These are phyloP conservation scores for Chionis minor DNA, from an alignment of 2,113 vertebrate genomes.

Conservation along the genomic window DNA sequence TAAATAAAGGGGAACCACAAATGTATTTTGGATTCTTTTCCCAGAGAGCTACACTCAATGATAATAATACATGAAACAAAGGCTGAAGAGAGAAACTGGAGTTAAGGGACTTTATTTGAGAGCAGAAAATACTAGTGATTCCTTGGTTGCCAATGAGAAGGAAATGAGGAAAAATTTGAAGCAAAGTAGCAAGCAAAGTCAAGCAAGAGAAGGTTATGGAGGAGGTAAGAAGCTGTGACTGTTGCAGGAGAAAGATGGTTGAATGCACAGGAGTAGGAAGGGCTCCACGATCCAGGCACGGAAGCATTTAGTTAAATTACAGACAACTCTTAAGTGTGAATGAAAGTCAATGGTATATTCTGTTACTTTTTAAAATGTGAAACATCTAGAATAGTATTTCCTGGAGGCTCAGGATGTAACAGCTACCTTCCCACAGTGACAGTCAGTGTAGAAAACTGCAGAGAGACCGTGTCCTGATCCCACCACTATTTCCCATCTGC, in stretches of 20 bases:
- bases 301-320: not conserved
- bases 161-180: not conserved
- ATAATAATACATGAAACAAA: not conserved
- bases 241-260: not conserved
- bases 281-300: not conserved
- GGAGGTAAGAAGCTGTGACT: not conserved
- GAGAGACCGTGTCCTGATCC: not conserved
- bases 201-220: not conserved
- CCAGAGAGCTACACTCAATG: not conserved
- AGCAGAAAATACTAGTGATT: not conserved
- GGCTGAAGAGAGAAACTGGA: not conserved
- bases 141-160: not conserved
- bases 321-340: not conserved
- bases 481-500: not conserved
- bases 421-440: slow-evolving; percentile 8
- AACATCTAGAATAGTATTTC: not conserved
- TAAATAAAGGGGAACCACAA: not conserved
- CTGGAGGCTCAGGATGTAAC: not conserved
- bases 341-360: not conserved
- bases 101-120: not conserved
- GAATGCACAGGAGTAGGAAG: not conserved
- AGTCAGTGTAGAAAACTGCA: not conserved
- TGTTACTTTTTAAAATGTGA: slow-evolving; percentile 10
- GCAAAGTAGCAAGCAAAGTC: not conserved
- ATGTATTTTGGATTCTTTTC: not conserved